Evolutionary conservation across 2,797 vertebrate species (phyloP).

Genomic region (Hapalemur alaotrensis): DNA sequence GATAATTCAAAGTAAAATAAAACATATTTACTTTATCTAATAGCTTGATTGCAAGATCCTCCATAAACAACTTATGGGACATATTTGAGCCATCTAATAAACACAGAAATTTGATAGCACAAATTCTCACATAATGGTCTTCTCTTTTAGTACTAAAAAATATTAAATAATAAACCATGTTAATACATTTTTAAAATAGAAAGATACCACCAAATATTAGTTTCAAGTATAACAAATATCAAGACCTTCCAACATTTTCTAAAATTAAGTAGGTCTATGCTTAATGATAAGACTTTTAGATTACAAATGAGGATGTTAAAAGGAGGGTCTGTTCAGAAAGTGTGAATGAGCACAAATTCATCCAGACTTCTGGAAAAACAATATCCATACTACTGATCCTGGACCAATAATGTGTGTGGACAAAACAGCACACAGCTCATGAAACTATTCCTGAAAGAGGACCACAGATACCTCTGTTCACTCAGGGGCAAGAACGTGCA

Average conservation of each 20-base stretch:
- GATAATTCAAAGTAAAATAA: background rate
- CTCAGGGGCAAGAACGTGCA: background rate
- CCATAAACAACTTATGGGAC: conserved; percentile 89
- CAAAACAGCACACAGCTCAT: background rate
- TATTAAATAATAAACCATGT: conserved; percentile 22
- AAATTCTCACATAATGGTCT: conserved; percentile 92
- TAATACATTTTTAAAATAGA: conserved; percentile 35
- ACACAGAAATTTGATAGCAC: conserved; percentile 91
- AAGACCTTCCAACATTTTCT: background rate
- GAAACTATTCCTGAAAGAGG: background rate
- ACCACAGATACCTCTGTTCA: background rate
- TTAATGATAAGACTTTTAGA: background rate
- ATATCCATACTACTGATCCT: background rate
- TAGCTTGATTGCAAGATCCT: conserved; percentile 89
- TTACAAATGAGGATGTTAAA: background rate
- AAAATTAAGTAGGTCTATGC: background rate
- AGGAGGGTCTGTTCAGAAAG: background rate
- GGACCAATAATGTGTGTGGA: background rate
- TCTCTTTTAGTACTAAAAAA: conserved; percentile 91
- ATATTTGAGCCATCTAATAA: conserved; percentile 86
- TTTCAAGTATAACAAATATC: background rate
- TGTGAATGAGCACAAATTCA: background rate
- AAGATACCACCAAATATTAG: background rate
- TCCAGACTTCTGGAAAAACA: background rate
- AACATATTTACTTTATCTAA: conserved; percentile 89